Conservation (phyloP, 1,140 invertebrate species). For the Dryas iulia region DNA sequence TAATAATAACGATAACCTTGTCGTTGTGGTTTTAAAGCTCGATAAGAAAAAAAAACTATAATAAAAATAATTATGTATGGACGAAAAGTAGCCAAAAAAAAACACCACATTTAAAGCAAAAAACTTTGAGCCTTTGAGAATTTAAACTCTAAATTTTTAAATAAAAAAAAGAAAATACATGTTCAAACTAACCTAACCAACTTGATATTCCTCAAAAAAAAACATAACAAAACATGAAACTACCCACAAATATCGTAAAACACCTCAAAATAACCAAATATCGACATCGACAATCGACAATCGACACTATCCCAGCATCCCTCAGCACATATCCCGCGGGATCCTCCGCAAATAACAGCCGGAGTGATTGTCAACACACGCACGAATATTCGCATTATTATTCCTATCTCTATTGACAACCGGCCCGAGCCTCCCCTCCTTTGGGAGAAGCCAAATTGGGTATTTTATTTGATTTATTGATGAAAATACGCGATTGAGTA, state of each 20-base stretch:
- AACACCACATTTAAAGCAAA: too few species aligned
- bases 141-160: too few species aligned
- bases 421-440: constrained; percentile 15
- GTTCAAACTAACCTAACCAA: too few species aligned
- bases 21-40: neutral
- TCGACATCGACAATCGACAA: constrained; percentile 4
- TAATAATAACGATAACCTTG: too few species aligned
- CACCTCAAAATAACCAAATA: too few species aligned
- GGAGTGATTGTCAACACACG: constrained; percentile 73
- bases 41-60: too few species aligned
- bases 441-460: constrained; percentile 12
- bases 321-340: constrained; percentile 46
- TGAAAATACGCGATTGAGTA: constrained; percentile 13
- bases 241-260: neutral
- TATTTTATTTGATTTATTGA: constrained; percentile 30
- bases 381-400: constrained; percentile 61
- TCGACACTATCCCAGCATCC: neutral
- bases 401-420: constrained; percentile 46
- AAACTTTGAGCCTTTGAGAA: too few species aligned
- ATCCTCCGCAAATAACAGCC: constrained; percentile 65
- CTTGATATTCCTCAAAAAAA: too few species aligned
- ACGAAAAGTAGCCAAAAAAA: too few species aligned
- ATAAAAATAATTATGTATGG: too few species aligned
- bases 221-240: neutral
- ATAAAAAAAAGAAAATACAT: too few species aligned